Evolutionary conservation across 1,140 invertebrate species (phyloP).

Genomic region (Drosophila paulistorum): DNA sequence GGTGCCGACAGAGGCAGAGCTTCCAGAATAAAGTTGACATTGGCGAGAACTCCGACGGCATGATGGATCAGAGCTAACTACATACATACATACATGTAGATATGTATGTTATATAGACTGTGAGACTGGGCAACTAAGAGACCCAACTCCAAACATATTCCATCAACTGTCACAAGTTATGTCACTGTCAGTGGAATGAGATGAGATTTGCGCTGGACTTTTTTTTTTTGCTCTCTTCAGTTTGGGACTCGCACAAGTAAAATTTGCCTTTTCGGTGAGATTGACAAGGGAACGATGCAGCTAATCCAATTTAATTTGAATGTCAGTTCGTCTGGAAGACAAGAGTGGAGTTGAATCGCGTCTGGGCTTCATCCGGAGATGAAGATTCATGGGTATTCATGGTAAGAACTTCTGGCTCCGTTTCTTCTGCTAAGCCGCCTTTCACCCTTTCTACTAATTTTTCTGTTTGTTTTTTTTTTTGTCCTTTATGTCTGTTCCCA

Average conservation of each 20-base stretch:
- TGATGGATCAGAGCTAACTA: conserved; percentile 69
- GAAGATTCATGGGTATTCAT: conserved; percentile 68
- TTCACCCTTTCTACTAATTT: conserved; percentile 74
- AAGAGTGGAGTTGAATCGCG: conserved; percentile 47
- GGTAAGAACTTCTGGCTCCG: conserved; percentile 39
- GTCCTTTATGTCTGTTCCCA: conserved; percentile 55
- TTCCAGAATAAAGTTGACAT: conserved; percentile 78
- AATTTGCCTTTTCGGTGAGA: conserved; percentile 58
- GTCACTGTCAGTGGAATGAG: conserved; percentile 72
- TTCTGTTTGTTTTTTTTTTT: conserved; percentile 32
- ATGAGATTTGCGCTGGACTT: conserved; percentile 72
- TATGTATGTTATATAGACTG: not conserved
- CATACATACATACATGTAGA: not conserved
- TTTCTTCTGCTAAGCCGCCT: conserved; percentile 37
- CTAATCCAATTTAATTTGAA: conserved; percentile 83
- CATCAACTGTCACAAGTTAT: conserved; percentile 82
- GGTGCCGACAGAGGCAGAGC: conserved; percentile 69
- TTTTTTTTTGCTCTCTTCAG: conserved; percentile 39
- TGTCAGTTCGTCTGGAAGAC: conserved; percentile 82
- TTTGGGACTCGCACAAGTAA: conserved; percentile 27
- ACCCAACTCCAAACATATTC: conserved; percentile 78
- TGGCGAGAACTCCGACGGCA: conserved; percentile 54
- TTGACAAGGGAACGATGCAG: conserved; percentile 78
- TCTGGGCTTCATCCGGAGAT: conserved; percentile 39
- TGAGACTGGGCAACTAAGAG: conserved; percentile 3